Evolutionary conservation across 1,140 invertebrate species (phyloP).

Genomic region (Homalodisca vitripennis): DNA sequence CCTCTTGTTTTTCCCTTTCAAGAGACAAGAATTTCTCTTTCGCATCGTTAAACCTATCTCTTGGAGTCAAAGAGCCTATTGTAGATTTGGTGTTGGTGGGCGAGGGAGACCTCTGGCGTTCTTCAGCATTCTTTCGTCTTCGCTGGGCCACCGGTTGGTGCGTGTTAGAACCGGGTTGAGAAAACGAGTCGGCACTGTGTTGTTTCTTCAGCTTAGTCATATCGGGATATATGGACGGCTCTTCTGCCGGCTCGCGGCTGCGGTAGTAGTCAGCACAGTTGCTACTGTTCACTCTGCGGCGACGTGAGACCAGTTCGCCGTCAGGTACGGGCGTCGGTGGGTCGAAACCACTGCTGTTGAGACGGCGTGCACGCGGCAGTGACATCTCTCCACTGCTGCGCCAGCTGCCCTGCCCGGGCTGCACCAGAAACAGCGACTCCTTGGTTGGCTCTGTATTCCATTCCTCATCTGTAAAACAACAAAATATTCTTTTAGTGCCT

Average conservation of each 20-base stretch:
- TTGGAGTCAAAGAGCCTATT: slow-evolving; percentile 55
- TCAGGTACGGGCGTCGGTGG: background rate
- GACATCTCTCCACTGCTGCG: slow-evolving; percentile 38
- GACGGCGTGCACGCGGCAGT: slow-evolving; percentile 36
- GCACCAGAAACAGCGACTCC: slow-evolving; percentile 43
- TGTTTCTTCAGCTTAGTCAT: background rate
- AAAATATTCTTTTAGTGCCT: slow-evolving; percentile 21
- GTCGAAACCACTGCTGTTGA: background rate
- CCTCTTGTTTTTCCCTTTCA: slow-evolving; percentile 64
- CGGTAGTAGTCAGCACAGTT: background rate
- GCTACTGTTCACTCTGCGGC: background rate
- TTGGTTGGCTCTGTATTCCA: slow-evolving; percentile 45
- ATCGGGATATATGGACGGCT: background rate
- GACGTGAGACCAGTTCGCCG: background rate
- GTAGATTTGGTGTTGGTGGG: slow-evolving; percentile 39
- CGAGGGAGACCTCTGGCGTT: slow-evolving; percentile 54
- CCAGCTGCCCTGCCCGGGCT: slow-evolving; percentile 32
- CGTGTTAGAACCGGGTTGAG: background rate
- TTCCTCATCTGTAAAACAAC: slow-evolving; percentile 46
- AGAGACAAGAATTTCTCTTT: slow-evolving; percentile 79
- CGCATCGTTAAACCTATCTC: slow-evolving; percentile 77
- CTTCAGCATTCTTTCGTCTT: slow-evolving; percentile 42
- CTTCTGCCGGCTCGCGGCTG: background rate
- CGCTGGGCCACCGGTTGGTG: background rate
- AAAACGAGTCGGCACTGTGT: background rate